Base-by-base conservation (phyloP, 1,140 invertebrate genomes). In the Nasonia vitripennis region DNA sequence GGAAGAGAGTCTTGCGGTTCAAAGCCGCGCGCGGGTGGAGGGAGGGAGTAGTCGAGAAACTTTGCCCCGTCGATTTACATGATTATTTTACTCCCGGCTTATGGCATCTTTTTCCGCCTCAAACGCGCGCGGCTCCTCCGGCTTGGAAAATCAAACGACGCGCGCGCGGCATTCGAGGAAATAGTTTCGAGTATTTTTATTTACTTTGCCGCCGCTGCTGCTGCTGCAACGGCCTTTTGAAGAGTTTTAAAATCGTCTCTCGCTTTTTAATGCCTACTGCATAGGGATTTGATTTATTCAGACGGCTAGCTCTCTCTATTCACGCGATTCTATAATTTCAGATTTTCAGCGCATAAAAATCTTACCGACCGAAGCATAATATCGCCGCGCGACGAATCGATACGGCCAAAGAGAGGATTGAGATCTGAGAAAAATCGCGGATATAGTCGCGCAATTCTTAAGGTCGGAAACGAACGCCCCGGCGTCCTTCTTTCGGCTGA, bases 31-130 rank as follows among this genome's bases (percentile, higher is more conserved):
- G 70, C 34, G 34, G 55, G 23, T 11, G 74, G 34, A 0, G 34
- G 34, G 62, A 1, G 1, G 14, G 9, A 37, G 55, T 17, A 37
- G 70, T 81, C 31, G 55, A 77, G 71, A 85, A 85, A 85, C 48
- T 81, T 85, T 80, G 51, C 78, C 51, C 41, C n/a, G 62, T 75
- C 74, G 84, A 86, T 86, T 86, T 82, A 78, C 84, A 81, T 78
- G 81, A 81, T 86, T 78, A 86, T 86, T 81, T 85, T 77, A 85
- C 78, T 67, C 70, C 45, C 4, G 20, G 9, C 41, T 75, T 34
- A 70, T 51, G 34, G 37, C 82, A 70, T 78, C 74, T 85, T 85
- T 77, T 81, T 62, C 17, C 12, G 34, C 70, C 62, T 70, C 74
- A 70, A 80, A 67, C 10, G 34, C n/a, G 34, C n/a, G 17, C 31